Conservation (phyloP, 2,113 vertebrate genomes). For the Calyptomena viridis region DNA sequence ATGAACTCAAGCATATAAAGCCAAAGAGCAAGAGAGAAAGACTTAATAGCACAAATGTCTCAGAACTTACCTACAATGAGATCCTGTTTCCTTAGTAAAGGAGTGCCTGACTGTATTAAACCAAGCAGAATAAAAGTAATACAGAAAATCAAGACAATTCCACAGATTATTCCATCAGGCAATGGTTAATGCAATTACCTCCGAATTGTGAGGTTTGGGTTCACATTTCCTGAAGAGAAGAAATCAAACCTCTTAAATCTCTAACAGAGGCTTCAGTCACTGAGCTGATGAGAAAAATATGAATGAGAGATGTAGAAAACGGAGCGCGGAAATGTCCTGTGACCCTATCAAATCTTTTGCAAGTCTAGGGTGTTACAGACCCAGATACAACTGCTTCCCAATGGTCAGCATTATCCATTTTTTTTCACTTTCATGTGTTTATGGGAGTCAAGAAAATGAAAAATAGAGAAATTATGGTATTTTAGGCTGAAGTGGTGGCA, state of each 20-base stretch:
- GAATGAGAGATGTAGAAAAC: not conserved
- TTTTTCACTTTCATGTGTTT: not conserved
- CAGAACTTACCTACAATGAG: not conserved
- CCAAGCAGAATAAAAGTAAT: not conserved
- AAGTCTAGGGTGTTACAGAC: not conserved
- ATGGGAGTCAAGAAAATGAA: not conserved
- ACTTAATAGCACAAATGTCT: not conserved
- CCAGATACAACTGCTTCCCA: not conserved
- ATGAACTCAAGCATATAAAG: not conserved
- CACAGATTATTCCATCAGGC: not conserved
- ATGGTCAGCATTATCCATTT: not conserved
- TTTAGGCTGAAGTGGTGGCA: not conserved
- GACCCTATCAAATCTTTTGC: not conserved
- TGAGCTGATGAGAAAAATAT: not conserved
- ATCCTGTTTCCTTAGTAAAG: not conserved
- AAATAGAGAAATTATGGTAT: not conserved
- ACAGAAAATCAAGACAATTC: not conserved
- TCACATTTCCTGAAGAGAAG: not conserved
- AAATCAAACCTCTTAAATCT: not conserved
- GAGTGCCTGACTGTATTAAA: not conserved
- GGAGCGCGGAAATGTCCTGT: not conserved
- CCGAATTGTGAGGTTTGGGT: not conserved
- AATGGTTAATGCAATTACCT: not conserved
- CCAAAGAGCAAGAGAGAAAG: not conserved
- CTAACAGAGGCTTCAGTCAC: not conserved